Evolutionary conservation across 2,888 invertebrate genomes (phyloP).

Genomic region (Drosophila yooni): DNA sequence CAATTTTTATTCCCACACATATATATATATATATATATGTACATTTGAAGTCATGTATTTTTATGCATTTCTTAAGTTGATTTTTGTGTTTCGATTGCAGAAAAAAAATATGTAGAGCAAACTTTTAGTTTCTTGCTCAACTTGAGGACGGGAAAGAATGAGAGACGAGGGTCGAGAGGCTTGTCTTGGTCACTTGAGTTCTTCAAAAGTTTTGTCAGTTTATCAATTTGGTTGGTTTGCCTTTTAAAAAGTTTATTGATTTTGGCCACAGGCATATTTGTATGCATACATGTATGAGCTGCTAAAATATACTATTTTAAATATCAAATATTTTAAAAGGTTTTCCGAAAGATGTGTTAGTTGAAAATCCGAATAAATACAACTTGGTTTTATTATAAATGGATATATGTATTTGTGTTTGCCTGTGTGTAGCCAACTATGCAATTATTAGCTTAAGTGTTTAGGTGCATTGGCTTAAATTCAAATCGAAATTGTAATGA

Average conservation of each 20-base stretch:
- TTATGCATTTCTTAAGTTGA: constrained; percentile 39
- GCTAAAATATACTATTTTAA: constrained; percentile 6
- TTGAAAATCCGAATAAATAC: constrained; percentile 6
- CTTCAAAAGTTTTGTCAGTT: constrained; percentile 57
- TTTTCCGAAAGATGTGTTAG: background rate
- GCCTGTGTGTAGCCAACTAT: background rate
- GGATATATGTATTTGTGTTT: background rate
- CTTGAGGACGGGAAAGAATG: background rate
- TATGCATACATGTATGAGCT: constrained; percentile 5
- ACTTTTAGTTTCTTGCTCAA: constrained; percentile 20
- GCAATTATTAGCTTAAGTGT: constrained; percentile 5
- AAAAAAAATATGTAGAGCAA: constrained; percentile 10
- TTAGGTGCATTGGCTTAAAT: background rate
- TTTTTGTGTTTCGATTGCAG: constrained; percentile 33
- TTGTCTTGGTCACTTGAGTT: constrained; percentile 22
- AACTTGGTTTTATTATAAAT: background rate
- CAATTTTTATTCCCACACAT: constrained; percentile 17
- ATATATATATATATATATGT: background rate
- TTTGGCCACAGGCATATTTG: constrained; percentile 4
- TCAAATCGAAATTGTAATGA: background rate
- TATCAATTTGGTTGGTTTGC: constrained; percentile 55
- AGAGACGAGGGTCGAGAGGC: background rate
- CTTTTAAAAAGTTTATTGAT: constrained; percentile 55
- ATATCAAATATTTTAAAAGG: constrained; percentile 12
- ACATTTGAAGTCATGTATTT: constrained; percentile 31